Percentiles rank a stretch among this genome's conserved stretches.
phyloP scores from a whole-genome alignment of 2,888 invertebrate genomes.

The Philereme transversata region DNA sequence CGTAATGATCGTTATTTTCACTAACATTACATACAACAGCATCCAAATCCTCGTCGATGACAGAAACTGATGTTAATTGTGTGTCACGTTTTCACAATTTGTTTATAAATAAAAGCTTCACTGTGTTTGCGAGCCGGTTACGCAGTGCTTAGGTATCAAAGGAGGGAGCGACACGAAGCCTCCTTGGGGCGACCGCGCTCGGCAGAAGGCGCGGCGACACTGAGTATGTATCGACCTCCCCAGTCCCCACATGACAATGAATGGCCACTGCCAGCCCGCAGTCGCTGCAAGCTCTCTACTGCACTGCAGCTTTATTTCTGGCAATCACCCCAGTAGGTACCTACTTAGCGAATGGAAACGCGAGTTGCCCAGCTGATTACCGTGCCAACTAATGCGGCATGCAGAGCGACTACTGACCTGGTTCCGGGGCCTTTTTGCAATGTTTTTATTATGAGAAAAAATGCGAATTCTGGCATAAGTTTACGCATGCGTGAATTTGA shows the following conservation, averaged over 20 bases:
- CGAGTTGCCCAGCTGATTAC: conserved; percentile 47
- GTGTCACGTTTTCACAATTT: conserved; percentile 46
- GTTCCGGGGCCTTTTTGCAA: conserved; percentile 43
- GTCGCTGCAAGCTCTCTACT: conserved; percentile 78
- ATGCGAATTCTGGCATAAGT: conserved; percentile 25
- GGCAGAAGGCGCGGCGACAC: conserved; percentile 68
- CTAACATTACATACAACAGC: conserved; percentile 35
- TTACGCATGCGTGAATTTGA: conserved; percentile 30
- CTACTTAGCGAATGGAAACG: conserved; percentile 39
- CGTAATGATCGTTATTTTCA: conserved; percentile 46
- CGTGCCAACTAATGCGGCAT: conserved; percentile 50
- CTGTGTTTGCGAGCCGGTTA: conserved; percentile 48
- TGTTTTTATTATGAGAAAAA: conserved; percentile 25
- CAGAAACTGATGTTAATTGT: conserved; percentile 45
- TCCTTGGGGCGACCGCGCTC: conserved; percentile 54
- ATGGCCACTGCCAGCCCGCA: conserved; percentile 69
- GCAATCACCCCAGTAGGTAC: conserved; percentile 62
- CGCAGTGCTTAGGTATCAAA: conserved; percentile 47
- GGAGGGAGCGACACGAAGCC: conserved; percentile 25
- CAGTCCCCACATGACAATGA: conserved; percentile 62
- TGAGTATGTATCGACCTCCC: conserved; percentile 67
- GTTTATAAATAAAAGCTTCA: conserved; percentile 70
- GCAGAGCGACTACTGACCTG: conserved; percentile 55
- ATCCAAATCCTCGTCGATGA: conserved; percentile 36
- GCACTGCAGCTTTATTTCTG: conserved; percentile 83